Evolutionary conservation across 2,888 invertebrate species (phyloP), one percentile per base, ranked within the genome.

Genomic region (Euzophera pinguis): DNA sequence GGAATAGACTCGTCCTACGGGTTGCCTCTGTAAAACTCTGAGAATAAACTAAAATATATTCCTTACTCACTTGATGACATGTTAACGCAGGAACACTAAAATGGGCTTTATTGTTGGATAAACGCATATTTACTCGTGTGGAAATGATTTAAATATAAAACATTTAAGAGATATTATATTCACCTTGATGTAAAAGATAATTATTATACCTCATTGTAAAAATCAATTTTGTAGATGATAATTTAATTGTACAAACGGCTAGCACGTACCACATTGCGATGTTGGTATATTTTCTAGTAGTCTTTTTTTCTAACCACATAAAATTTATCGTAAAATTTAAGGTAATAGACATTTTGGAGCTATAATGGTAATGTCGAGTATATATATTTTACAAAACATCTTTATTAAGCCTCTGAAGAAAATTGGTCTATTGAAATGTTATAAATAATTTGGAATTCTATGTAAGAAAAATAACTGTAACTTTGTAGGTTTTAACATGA

Each of bases 341-440:
- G 68, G 72, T 73, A 73, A 70, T 69, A 65, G 66, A 75, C 64
- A 71, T 75, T 76, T 77, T 67, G 71, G 74, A 77, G 52, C 54
- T 58, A 74, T 72, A 50, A 74, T 73, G 63, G 62, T 73, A 76
- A 71, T 74, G 73, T 78, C 73, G 71, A 77, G 69, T 75, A 77
- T 76, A 80, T 73, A 76, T 75, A 75, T 76, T 76, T 78, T 73
- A 77, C 61, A 64, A 63, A 53, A 55, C 55, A 54, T 53, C 22
- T 56, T 57, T 68, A 71, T 73, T 72, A 73, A 66, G 67, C 69
- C 73, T 77, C 73, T 73, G 73, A 70, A 74, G 69, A 76, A 49
- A 79, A 81, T 79, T 77, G 81, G 75, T 82, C 77, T 79, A 77
- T 77, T 73, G 64, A 79, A 78, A 74, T 82, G 84, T 84, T 84